Evolutionary conservation across 2,113 vertebrate genomes (phyloP).

Genomic region (Rynchops niger): DNA sequence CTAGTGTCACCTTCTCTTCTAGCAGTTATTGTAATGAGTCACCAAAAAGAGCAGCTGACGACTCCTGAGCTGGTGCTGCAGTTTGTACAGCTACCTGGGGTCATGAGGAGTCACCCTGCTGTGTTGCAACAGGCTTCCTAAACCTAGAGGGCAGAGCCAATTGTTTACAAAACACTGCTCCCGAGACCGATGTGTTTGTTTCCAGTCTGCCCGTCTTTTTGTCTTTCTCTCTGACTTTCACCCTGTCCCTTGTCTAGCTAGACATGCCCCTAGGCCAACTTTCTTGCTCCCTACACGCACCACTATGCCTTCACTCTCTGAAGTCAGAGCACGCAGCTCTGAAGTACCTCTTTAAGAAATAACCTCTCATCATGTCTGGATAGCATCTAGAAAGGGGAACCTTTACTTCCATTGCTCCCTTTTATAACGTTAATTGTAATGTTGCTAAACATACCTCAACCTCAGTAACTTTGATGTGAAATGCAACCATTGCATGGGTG

Average conservation of each 20-base stretch:
- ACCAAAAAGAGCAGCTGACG: not conserved
- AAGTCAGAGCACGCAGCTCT: not conserved
- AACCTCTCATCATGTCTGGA: not conserved
- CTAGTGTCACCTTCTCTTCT: not conserved
- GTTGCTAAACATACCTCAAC: not conserved
- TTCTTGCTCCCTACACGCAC: not conserved
- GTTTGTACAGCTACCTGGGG: not conserved
- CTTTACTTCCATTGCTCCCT: not conserved
- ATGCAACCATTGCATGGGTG: not conserved
- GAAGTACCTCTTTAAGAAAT: not conserved
- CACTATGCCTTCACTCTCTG: not conserved
- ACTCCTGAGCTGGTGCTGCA: not conserved
- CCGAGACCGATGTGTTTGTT: not conserved
- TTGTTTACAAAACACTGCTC: not conserved
- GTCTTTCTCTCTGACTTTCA: not conserved
- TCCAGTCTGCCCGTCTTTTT: not conserved
- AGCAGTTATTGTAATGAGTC: not conserved
- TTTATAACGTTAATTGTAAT: not conserved
- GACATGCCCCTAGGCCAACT: not conserved
- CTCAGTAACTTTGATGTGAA: not conserved
- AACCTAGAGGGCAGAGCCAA: not conserved
- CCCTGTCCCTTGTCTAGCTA: not conserved
- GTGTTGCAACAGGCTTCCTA: not conserved
- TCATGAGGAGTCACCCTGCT: not conserved
- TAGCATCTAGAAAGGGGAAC: not conserved